Percentiles rank a stretch among this genome's conserved stretches.
These are phyloP conservation scores for Sylvia atricapilla DNA, from an alignment of 2,113 vertebrate species.

Conservation along the genomic window DNA sequence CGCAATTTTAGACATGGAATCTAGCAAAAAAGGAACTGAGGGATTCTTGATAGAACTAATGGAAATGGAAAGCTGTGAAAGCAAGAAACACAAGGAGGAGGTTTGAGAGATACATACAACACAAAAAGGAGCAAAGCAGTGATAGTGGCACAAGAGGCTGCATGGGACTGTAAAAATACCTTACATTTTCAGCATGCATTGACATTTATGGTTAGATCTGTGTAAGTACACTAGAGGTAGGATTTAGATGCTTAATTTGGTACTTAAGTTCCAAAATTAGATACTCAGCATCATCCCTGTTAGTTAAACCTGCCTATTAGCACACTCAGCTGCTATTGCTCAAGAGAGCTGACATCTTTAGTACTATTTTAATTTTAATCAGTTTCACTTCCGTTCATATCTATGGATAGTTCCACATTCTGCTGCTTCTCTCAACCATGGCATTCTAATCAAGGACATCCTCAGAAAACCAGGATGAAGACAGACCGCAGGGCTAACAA, in stretches of 20 bases:
- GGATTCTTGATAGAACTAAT: not conserved
- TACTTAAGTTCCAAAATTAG: not conserved
- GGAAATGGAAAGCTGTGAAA: not conserved
- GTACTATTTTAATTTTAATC: not conserved
- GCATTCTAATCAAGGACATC: not conserved
- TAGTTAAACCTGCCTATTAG: not conserved
- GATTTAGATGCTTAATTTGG: not conserved
- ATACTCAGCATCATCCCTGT: not conserved
- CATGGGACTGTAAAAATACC: not conserved
- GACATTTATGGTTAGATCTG: not conserved
- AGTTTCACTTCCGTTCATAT: constrained; percentile 37
- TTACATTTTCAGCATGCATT: not conserved
- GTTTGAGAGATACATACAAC: not conserved
- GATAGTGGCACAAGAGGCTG: not conserved
- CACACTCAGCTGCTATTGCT: not conserved
- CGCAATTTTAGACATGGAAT: not conserved
- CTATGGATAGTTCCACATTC: constrained; percentile 4
- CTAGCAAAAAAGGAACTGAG: not conserved
- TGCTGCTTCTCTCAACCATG: not conserved
- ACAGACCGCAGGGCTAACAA: not conserved
- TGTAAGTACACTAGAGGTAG: not conserved
- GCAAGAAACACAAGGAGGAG: not conserved
- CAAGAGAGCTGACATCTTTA: constrained; percentile 11
- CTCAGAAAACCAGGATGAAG: not conserved
- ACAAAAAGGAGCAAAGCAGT: not conserved